A percentile compares a stretch with the other conserved stretches of the same genome.
Conservation (phyloP, 2,888 invertebrate species). For the Tipula confusa region DNA sequence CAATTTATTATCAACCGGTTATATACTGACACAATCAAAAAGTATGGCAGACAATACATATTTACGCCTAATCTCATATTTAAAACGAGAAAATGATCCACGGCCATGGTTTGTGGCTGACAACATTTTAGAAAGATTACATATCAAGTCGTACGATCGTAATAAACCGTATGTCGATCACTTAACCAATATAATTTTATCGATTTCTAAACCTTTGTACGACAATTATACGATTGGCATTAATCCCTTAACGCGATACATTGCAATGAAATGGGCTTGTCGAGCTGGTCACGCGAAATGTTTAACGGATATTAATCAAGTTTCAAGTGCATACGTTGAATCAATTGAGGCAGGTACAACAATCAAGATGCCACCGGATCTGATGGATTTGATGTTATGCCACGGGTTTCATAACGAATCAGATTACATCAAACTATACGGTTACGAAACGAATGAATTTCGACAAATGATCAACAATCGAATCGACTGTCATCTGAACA, state of each 20-base stretch:
- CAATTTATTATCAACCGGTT: neutral
- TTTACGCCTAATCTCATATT: neutral
- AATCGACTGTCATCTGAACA: neutral
- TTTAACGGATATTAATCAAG: neutral
- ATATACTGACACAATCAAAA: neutral
- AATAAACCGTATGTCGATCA: neutral
- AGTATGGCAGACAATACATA: neutral
- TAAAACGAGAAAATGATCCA: neutral
- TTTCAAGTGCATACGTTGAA: neutral
- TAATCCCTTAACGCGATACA: neutral
- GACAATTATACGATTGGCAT: neutral
- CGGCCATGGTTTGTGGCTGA: neutral
- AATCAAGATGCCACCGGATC: neutral
- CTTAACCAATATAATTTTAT: neutral
- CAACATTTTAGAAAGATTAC: neutral
- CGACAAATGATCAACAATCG: neutral
- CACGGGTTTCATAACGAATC: neutral
- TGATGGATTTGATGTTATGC: neutral
- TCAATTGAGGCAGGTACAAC: neutral
- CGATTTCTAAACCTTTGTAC: neutral
- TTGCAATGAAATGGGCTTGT: neutral
- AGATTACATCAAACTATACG: neutral
- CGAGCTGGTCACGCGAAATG: neutral
- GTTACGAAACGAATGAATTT: neutral
- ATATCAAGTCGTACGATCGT: neutral